Percentiles rank a stretch among this genome's conserved stretches.
These are phyloP conservation scores for Lycia hirtaria DNA, from an alignment of 2,888 invertebrate genomes.

Conservation along the genomic window DNA sequence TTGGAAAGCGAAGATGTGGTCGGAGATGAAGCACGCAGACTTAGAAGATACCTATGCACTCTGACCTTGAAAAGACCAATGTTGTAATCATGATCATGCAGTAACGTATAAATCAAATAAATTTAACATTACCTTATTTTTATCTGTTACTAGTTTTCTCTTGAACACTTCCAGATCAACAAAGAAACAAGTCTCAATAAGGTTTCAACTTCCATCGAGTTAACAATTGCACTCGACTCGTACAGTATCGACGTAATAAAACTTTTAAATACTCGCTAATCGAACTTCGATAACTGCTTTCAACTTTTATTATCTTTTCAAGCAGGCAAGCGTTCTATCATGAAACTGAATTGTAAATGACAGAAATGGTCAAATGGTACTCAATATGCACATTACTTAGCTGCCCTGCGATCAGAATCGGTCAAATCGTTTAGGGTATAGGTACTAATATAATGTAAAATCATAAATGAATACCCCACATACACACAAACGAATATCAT, in stretches of 20 bases:
- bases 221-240: constrained; percentile 28
- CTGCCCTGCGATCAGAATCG: too few relatives aligned
- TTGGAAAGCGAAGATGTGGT: too few relatives aligned
- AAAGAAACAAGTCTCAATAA: constrained; percentile 31
- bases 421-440: too few relatives aligned
- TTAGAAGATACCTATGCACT: too few relatives aligned
- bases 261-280: constrained; percentile 39
- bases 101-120: background rate
- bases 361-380: background rate
- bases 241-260: constrained; percentile 35
- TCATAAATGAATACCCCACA: too few relatives aligned
- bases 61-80: too few relatives aligned
- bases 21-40: too few relatives aligned
- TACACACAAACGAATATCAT: too few relatives aligned
- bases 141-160: too few relatives aligned
- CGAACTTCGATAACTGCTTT: constrained; percentile 28
- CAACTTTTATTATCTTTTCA: constrained; percentile 17
- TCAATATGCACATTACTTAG: too few relatives aligned
- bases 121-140: background rate
- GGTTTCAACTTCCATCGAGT: constrained; percentile 30
- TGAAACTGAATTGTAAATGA: background rate
- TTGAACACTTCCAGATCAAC: constrained; percentile 23
- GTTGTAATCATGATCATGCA: background rate
- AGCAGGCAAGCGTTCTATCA: background rate
- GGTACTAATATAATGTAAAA: too few relatives aligned